Evolutionary conservation across 2,113 vertebrate species (phyloP).

Genomic region (Tyto alba): DNA sequence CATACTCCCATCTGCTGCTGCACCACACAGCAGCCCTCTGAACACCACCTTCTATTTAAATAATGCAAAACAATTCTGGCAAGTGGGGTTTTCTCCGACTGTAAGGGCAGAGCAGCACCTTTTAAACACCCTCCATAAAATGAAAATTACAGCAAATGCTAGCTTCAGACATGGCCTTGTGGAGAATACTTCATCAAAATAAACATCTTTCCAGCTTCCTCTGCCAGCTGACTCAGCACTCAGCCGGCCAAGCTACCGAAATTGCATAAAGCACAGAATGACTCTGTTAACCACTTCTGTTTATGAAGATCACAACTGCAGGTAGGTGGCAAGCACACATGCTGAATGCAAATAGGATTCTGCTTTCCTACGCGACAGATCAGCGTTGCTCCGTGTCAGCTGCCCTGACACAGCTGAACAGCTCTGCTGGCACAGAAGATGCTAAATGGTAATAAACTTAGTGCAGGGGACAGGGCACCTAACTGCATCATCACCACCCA

Average conservation of each 20-base stretch:
- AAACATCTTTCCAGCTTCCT: slow-evolving; percentile 8
- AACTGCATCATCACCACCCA: not conserved
- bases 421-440: not conserved
- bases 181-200: slow-evolving; percentile 25
- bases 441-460: not conserved
- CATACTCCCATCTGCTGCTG: not conserved
- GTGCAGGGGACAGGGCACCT: not conserved
- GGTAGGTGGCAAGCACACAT: not conserved
- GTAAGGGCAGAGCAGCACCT: not conserved
- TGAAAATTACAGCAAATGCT: not conserved
- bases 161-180: not conserved
- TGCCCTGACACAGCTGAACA: not conserved
- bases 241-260: not conserved
- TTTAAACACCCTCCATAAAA: not conserved
- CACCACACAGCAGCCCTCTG: not conserved
- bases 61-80: not conserved
- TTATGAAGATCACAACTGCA: not conserved
- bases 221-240: slow-evolving; percentile 59
- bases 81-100: not conserved
- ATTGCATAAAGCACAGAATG: not conserved
- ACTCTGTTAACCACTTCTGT: not conserved
- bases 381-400: not conserved
- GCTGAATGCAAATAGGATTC: not conserved
- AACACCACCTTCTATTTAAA: not conserved
- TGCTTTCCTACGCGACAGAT: not conserved